phyloP scores from a whole-genome alignment of 2,113 vertebrate species.

The Heteronetta atricapilla region DNA sequence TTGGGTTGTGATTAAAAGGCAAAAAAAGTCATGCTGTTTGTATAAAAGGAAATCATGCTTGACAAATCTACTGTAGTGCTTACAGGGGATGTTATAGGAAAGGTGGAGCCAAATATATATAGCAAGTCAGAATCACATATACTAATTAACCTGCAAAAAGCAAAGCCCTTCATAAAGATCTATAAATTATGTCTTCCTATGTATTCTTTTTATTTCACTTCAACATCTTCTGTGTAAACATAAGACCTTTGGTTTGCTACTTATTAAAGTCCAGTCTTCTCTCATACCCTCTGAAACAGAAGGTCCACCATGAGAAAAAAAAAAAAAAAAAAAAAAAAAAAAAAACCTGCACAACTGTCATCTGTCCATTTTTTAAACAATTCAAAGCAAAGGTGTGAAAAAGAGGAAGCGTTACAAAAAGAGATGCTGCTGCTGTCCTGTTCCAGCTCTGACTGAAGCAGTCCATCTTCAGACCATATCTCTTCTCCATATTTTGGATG shows the following conservation, averaged over 20 bases:
- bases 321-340: neutral
- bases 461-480: neutral
- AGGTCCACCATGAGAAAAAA: neutral
- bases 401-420: neutral
- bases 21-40: no score
- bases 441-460: neutral
- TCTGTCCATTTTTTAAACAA: neutral
- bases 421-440: neutral
- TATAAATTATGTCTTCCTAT: neutral
- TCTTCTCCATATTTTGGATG: neutral
- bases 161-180: neutral
- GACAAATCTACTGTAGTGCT: neutral
- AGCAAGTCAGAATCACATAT: neutral
- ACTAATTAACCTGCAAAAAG: neutral
- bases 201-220: neutral
- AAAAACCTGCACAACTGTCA: no score
- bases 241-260: neutral
- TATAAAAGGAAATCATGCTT: neutral
- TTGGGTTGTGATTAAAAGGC: no score
- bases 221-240: neutral
- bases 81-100: rapidly evolving
- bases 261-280: neutral
- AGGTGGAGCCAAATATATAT: neutral
- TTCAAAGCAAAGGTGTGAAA: neutral
- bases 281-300: neutral